Evolutionary conservation across 1,140 invertebrate genomes (phyloP).

Genomic region (Trinorchestia longiramus): DNA sequence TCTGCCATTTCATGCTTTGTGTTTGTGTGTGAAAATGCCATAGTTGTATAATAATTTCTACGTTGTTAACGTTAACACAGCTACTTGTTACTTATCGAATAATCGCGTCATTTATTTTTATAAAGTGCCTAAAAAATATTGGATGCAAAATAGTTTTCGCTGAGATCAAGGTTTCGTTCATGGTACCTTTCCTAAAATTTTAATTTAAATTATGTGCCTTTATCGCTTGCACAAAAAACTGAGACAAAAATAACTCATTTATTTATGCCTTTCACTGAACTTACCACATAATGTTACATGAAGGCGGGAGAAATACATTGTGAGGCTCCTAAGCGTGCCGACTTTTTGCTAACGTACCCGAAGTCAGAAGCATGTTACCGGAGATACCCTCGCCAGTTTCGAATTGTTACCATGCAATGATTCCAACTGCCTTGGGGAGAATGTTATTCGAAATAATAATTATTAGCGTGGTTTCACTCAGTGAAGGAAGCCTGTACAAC

Average conservation of each 20-base stretch:
- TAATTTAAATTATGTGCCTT: too few relatives aligned
- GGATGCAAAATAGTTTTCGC: background rate
- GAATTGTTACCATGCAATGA: background rate
- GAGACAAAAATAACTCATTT: background rate
- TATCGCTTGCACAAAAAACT: background rate
- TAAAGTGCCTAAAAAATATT: background rate
- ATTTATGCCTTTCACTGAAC: background rate
- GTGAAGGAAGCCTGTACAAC: background rate
- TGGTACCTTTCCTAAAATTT: background rate
- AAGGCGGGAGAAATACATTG: background rate
- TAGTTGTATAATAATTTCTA: background rate
- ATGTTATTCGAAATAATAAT: background rate
- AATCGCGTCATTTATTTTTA: background rate
- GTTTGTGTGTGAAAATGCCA: background rate
- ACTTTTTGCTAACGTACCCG: background rate
- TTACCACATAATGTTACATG: background rate
- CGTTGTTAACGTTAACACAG: background rate
- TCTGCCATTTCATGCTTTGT: background rate
- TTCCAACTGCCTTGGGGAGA: background rate
- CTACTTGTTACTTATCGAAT: background rate
- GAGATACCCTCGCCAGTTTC: background rate
- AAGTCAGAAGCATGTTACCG: background rate
- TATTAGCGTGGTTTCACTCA: background rate
- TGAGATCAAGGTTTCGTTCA: background rate
- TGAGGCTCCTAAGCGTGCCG: background rate